Evolutionary conservation across 2,113 vertebrate species (phyloP).

Genomic region (Noctilio leporinus): DNA sequence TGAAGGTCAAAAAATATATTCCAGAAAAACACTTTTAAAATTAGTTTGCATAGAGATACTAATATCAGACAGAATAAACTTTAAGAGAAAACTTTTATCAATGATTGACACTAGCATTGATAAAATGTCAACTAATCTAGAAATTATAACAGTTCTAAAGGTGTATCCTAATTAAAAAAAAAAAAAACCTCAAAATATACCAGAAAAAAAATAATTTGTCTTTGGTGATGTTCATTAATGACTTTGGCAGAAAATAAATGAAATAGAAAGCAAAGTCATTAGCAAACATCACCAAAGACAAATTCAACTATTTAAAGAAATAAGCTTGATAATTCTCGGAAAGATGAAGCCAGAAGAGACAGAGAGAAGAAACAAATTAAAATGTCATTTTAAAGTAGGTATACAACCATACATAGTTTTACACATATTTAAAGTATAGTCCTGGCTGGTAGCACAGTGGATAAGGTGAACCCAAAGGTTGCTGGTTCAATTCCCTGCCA

Average conservation of each 20-base stretch:
- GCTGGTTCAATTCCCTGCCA: too few relatives aligned
- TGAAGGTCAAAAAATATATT: neutral
- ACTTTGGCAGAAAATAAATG: neutral
- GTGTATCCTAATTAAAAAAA: neutral
- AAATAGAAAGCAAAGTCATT: neutral
- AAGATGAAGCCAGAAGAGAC: neutral
- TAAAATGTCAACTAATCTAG: neutral
- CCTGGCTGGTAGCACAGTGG: too few relatives aligned
- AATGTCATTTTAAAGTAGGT: too few relatives aligned
- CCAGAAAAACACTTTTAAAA: neutral
- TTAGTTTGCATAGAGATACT: neutral
- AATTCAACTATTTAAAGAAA: neutral
- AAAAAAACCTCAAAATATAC: neutral
- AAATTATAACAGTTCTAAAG: neutral
- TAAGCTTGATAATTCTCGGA: neutral
- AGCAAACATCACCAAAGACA: neutral
- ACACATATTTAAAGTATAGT: too few relatives aligned
- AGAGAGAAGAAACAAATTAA: neutral
- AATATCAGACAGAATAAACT: neutral
- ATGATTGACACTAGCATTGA: neutral
- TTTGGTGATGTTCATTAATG: too few relatives aligned
- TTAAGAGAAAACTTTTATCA: neutral
- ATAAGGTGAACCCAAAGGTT: too few relatives aligned
- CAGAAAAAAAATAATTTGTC: neutral
- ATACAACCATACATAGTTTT: too few relatives aligned